Conservation (phyloP, 92 coral and sea anemone species). For the Epizoanthus rinbou region DNA sequence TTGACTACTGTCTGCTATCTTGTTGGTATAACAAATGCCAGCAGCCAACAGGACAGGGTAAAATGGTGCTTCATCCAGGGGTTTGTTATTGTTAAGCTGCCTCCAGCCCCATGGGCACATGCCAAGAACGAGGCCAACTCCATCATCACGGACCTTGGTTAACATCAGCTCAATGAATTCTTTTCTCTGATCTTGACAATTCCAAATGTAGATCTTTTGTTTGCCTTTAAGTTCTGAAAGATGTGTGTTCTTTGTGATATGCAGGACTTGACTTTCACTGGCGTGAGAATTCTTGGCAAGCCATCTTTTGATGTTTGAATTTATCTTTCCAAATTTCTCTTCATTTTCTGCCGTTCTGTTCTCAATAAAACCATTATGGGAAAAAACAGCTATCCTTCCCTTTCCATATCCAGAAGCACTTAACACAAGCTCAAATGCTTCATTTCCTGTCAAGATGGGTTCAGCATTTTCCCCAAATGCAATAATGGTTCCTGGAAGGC, state of each 20-base stretch:
- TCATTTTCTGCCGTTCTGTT: background rate
- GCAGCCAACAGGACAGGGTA: conserved; percentile 36
- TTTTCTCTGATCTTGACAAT: conserved; percentile 1
- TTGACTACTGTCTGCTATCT: conserved; percentile 15
- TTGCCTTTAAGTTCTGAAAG: conserved; percentile 3
- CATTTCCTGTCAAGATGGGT: conserved; percentile 41
- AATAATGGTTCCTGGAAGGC: conserved; percentile 36
- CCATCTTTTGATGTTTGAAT: conserved; percentile 35
- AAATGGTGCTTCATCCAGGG: conserved; percentile 42
- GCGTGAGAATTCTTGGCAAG: conserved; percentile 17
- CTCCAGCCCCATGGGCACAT: conserved; percentile 51
- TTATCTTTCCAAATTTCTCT: conserved; percentile 11
- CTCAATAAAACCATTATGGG: conserved; percentile 11
- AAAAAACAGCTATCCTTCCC: conserved; percentile 36
- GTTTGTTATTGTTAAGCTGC: conserved; percentile 24
- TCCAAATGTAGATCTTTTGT: conserved; percentile 37
- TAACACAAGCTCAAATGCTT: conserved; percentile 14
- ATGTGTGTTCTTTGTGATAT: conserved; percentile 19
- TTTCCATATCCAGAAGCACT: conserved; percentile 25
- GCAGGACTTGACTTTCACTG: conserved; percentile 29
- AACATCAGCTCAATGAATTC: conserved; percentile 26
- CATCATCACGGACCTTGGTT: conserved; percentile 21
- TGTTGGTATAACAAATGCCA: conserved; percentile 39
- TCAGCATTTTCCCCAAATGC: conserved; percentile 44
- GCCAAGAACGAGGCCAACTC: conserved; percentile 39